These are phyloP conservation scores for Myrmecobius fasciatus DNA, from an alignment of 2,113 vertebrate genomes.

Conservation along the genomic window DNA sequence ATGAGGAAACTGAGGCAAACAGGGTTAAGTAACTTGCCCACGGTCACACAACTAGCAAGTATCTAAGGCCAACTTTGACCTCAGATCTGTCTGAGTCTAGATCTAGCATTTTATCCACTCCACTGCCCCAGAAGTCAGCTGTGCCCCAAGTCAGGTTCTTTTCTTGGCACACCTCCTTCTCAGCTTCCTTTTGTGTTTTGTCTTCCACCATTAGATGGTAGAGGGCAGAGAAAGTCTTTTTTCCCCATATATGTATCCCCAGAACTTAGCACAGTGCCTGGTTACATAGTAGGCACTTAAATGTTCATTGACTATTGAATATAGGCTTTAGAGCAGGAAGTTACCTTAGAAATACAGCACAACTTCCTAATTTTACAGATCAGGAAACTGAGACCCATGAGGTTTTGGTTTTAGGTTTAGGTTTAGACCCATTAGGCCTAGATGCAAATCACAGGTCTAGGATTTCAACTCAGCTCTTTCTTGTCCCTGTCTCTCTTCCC, in stretches of 20 bases:
- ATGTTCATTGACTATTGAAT: neutral
- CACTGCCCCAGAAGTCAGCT: neutral
- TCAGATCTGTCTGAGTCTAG: neutral
- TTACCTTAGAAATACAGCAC: neutral
- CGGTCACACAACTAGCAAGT: neutral
- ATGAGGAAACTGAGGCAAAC: neutral
- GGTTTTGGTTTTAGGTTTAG: no score
- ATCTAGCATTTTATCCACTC: no score
- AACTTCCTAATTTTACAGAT: neutral
- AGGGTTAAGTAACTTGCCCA: neutral
- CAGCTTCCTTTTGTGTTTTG: neutral
- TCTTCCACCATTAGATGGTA: neutral
- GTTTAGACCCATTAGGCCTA: no score
- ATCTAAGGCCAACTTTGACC: neutral
- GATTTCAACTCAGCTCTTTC: neutral
- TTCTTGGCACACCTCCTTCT: neutral
- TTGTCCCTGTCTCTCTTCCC: neutral
- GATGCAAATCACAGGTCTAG: neutral
- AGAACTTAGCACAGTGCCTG: neutral
- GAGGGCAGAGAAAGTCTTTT: neutral
- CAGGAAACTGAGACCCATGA: neutral
- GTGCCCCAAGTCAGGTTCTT: neutral
- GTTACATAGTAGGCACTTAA: neutral
- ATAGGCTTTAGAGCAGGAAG: neutral
- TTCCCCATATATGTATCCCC: neutral